phyloP scores from a whole-genome alignment of 2,888 invertebrate genomes.

The Amphipoea lucens region DNA sequence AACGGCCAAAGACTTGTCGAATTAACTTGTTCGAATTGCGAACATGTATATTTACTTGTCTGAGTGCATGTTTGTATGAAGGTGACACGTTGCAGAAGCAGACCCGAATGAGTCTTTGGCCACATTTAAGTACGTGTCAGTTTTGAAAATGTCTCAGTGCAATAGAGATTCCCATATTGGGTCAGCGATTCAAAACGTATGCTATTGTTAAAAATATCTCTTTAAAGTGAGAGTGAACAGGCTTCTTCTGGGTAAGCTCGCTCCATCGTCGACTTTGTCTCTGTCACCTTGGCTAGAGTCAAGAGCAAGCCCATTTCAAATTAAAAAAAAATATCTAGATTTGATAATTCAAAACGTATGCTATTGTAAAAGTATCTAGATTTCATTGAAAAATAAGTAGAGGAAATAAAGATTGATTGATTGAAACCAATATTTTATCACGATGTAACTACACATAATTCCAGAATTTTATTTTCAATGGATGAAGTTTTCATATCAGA shows the following conservation, averaged over 20 bases:
- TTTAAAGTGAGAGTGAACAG: too few relatives aligned
- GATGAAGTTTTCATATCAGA: background rate
- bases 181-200: background rate
- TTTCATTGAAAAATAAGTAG: background rate
- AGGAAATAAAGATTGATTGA: background rate
- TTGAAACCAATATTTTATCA: background rate
- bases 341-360: background rate
- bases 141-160: background rate
- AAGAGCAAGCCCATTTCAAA: too few relatives aligned
- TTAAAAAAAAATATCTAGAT: too few relatives aligned
- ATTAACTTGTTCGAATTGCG: conserved; percentile 44
- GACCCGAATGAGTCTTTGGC: too few relatives aligned
- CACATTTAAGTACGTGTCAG: too few relatives aligned
- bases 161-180: background rate
- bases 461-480: background rate
- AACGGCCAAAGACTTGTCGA: conserved; percentile 48
- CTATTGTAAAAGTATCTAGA: background rate
- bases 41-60: conserved; percentile 17
- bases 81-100: conserved; percentile 3
- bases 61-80: background rate
- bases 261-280: too few relatives aligned
- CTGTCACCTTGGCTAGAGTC: too few relatives aligned
- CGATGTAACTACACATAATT: background rate
- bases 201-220: background rate
- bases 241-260: too few relatives aligned